Percentiles rank a stretch among this genome's conserved stretches.
phyloP scores from a whole-genome alignment of 2,888 invertebrate genomes.

The Graphium colonna region DNA sequence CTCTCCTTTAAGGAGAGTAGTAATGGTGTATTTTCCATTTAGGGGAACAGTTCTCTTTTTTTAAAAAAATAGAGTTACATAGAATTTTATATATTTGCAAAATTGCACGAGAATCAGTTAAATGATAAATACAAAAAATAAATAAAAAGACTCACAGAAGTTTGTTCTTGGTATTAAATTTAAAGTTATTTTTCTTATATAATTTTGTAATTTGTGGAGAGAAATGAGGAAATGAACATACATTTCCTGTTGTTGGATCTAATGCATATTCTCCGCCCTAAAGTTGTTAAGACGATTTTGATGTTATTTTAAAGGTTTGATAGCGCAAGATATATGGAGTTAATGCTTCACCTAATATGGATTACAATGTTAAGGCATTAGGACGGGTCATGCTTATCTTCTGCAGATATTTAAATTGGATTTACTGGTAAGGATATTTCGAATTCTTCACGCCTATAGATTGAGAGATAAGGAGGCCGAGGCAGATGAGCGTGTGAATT shows the following conservation, averaged over 20 bases:
- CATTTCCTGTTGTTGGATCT: neutral
- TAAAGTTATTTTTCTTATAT: too few relatives aligned
- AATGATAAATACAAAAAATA: too few relatives aligned
- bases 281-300: slow-evolving; percentile 50
- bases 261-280: neutral
- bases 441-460: slow-evolving; percentile 23
- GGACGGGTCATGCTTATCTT: slow-evolving; percentile 20
- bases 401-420: slow-evolving; percentile 21
- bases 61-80: too few relatives aligned
- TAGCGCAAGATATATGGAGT: slow-evolving; percentile 39
- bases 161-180: too few relatives aligned
- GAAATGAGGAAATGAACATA: too few relatives aligned
- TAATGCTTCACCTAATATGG: slow-evolving; percentile 32
- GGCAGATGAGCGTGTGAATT: slow-evolving; percentile 24
- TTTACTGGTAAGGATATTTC: slow-evolving; percentile 16
- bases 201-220: too few relatives aligned
- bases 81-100: too few relatives aligned
- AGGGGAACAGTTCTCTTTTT: too few relatives aligned
- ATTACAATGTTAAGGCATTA: slow-evolving; percentile 30
- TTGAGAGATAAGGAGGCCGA: slow-evolving; percentile 24
- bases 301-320: slow-evolving; percentile 55
- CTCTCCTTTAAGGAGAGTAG: too few relatives aligned
- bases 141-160: too few relatives aligned
- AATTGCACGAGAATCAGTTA: too few relatives aligned
- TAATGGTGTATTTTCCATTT: too few relatives aligned